Conservation (phyloP, 2,113 vertebrate species). For the Prinia subflava region DNA sequence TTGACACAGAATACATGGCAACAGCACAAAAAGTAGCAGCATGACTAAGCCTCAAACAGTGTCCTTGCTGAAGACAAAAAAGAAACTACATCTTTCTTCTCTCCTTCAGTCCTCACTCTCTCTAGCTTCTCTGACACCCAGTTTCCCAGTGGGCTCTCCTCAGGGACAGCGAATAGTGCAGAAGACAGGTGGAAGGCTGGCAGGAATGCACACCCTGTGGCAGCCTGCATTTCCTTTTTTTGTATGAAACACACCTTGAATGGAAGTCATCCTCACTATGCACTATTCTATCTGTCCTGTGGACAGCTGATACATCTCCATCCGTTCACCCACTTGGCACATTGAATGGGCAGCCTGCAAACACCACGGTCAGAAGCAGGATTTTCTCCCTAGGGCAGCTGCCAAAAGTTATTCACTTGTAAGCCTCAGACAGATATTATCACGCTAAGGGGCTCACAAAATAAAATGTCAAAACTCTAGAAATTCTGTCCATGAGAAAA, state of each 20-base stretch:
- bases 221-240: background rate
- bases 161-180: background rate
- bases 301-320: background rate
- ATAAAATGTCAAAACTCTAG: background rate
- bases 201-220: background rate
- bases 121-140: background rate
- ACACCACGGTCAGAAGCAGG: background rate
- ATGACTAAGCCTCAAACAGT: background rate
- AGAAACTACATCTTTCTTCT: background rate
- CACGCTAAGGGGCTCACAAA: background rate
- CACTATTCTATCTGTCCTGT: background rate
- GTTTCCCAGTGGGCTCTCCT: background rate
- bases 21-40: background rate
- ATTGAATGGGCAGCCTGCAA: background rate
- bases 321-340: background rate
- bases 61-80: background rate
- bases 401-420: background rate
- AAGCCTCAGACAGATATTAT: background rate
- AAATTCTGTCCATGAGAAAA: background rate
- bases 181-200: background rate
- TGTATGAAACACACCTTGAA: background rate
- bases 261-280: background rate
- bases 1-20: background rate
- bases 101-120: fast-evolving
- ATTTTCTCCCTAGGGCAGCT: background rate